Conservation (phyloP, 2,113 vertebrate species). For the Megaceryle torquata region DNA sequence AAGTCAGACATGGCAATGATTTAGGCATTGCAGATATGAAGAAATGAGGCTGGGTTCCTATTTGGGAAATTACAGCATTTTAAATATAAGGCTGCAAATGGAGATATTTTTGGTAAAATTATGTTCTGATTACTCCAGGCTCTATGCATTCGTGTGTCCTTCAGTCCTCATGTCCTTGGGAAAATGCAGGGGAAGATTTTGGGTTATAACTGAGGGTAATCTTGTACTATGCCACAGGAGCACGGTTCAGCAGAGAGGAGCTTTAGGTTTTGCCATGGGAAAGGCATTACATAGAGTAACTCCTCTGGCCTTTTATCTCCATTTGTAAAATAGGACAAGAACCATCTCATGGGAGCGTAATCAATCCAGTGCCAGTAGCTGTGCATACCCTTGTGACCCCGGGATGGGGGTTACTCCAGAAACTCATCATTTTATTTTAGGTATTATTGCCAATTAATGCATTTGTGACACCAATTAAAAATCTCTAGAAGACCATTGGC, state of each 20-base stretch:
- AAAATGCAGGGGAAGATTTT: not conserved
- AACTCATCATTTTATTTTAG: not conserved
- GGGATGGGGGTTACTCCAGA: not conserved
- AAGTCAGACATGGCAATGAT: not conserved
- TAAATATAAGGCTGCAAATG: not conserved
- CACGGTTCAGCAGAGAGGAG: not conserved
- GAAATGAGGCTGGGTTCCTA: not conserved
- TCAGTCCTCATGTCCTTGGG: not conserved
- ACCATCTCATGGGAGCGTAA: not conserved
- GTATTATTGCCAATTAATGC: not conserved
- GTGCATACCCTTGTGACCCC: not conserved
- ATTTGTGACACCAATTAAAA: not conserved
- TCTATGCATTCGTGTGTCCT: not conserved
- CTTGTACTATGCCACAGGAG: not conserved
- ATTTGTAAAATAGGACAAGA: not conserved
- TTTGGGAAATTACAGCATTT: not conserved
- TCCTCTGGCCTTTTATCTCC: not conserved
- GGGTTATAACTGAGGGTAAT: not conserved
- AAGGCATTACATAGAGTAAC: not conserved
- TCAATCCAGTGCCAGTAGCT: not conserved
- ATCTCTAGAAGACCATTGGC: not conserved
- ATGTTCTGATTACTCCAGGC: not conserved
- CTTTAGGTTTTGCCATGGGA: not conserved
- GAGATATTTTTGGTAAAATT: conserved; percentile 14
- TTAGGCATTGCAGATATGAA: not conserved